These are phyloP conservation scores for Manacus vitellinus DNA, from an alignment of 2,113 vertebrate genomes.

Conservation along the genomic window DNA sequence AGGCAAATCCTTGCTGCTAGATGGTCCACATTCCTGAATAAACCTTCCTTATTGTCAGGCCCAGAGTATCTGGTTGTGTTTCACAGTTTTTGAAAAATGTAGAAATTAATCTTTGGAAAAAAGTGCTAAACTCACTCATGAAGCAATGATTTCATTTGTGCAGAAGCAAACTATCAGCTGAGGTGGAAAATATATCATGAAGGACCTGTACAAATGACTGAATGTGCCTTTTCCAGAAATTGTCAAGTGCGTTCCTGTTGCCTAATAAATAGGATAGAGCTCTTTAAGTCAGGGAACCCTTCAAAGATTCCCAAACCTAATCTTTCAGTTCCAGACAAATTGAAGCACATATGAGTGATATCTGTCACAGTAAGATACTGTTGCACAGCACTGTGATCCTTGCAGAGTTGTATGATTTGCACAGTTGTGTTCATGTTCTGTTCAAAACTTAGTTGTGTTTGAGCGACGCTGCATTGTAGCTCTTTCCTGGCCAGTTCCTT, in stretches of 20 bases:
- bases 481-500: background rate
- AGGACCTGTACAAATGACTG: background rate
- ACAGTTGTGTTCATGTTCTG: background rate
- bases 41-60: background rate
- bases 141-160: background rate
- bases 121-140: background rate
- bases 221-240: background rate
- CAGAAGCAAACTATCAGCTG: background rate
- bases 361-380: background rate
- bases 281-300: background rate
- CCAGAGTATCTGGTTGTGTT: background rate
- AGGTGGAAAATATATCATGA: background rate
- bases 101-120: background rate
- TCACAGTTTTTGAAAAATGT: background rate
- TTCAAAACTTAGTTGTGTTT: background rate
- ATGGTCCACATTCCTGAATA: background rate
- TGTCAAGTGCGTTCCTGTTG: background rate
- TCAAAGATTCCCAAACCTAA: background rate
- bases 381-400: rapidly evolving
- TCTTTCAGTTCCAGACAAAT: background rate
- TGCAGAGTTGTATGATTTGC: background rate
- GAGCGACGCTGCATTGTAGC: background rate
- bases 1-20: background rate
- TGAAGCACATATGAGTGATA: background rate
- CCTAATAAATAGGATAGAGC: background rate